Base-by-base conservation (phyloP, 37 sponge, comb jelly and placozoan genomes). In the Bolinopsis microptera region DNA sequence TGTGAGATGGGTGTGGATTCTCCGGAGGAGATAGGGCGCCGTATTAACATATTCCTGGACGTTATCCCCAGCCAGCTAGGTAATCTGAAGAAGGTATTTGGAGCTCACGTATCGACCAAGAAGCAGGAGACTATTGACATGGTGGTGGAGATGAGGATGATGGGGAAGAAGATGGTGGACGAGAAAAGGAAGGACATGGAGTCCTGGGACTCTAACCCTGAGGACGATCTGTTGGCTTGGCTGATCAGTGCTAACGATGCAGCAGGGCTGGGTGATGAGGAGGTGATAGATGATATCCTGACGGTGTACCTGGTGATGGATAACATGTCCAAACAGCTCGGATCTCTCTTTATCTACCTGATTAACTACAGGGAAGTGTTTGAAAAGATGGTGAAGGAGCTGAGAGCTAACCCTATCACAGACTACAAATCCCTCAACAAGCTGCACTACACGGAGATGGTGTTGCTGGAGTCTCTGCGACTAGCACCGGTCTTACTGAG, bases 291-390 rank as follows among this genome's bases (percentile, higher is more conserved):
- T 72, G 75, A 72, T 28, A 72, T 72, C 27, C 13, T 72, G 27
- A 72, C 75, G 75, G 75, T 72, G 13, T 72, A 72, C 26, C 26
- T 72, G 25, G 75, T 72, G 32, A 72, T 72, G 75, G 75, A 72
- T 24, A 72, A 72, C 75, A 72, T 72, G 75, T 72, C 75, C 26
- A 72, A 72, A 72, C 75, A 72, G 75, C 27, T 72, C 13, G 75
- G 75, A 28, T 72, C 75, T 72, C 75, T 72, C n/a, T 72, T 72
- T 72, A 72, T 72, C 75, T 72, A 72, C 31, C 75, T 72, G 2
- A 28, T 72, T 24, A 72, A 72, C 26, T 28, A 72, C 75, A n/a
- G 5, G 25, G 75, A 72, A 8, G 32, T 72, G 5, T 72, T 30
- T 24, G 31, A 72, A 8, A 72, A 72, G 75, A 72, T 72, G 75